Percentiles rank a stretch among this genome's conserved stretches.
Evolutionary conservation across 2,797 vertebrate genomes (phyloP).

Genomic region (Poecilia wingei): DNA sequence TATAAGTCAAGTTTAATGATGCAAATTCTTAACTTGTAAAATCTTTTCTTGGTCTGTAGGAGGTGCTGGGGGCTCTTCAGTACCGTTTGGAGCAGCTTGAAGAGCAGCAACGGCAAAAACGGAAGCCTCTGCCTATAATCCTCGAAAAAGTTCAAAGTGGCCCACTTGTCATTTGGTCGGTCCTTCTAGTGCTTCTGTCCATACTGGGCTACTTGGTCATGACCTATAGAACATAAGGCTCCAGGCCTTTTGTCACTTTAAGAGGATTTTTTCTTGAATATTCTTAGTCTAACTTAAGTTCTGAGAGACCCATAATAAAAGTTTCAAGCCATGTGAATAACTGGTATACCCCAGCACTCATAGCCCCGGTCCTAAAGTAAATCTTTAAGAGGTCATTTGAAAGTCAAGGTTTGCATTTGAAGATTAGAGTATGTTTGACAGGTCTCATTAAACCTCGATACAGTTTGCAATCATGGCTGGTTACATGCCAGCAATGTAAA

Average conservation of each 20-base stretch:
- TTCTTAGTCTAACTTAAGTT: neutral
- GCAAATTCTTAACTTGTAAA: neutral
- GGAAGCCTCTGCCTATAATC: conserved; percentile 86
- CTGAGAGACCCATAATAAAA: neutral
- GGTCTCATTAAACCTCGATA: neutral
- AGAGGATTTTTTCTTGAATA: conserved; percentile 82
- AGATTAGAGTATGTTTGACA: neutral
- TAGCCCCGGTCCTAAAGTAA: neutral
- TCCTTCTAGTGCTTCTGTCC: conserved; percentile 88
- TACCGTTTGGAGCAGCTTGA: conserved; percentile 91
- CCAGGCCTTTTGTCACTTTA: conserved; percentile 83
- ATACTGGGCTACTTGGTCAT: conserved; percentile 87
- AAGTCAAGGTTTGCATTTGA: neutral
- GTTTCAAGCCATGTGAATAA: neutral
- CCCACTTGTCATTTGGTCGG: conserved; percentile 86
- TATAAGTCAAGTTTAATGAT: neutral
- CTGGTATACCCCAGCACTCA: neutral
- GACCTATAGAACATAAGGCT: conserved; percentile 88
- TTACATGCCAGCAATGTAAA: too few species aligned
- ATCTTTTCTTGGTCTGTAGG: conserved; percentile 73
- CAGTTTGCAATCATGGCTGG: neutral
- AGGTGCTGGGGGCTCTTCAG: conserved; percentile 89
- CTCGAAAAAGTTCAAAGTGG: conserved; percentile 89
- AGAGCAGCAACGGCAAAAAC: conserved; percentile 88
- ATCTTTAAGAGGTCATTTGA: neutral